These are phyloP conservation scores for Archegozetes longisetosus DNA, from an alignment of 1,140 invertebrate species.

Conservation along the genomic window DNA sequence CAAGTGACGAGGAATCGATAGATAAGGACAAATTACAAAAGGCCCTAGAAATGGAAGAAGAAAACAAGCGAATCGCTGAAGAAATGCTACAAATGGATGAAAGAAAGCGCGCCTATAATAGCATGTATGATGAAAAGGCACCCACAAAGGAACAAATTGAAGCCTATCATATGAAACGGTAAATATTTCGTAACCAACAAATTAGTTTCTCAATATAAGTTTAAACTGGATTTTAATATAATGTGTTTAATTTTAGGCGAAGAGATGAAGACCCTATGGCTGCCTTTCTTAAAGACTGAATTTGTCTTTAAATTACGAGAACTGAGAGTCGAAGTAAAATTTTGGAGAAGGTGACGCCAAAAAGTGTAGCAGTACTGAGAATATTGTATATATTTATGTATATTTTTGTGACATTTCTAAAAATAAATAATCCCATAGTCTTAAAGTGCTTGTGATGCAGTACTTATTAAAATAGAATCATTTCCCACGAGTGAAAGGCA, in stretches of 20 bases:
- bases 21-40: conserved; percentile 23
- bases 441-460: no score
- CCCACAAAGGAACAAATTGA: conserved; percentile 84
- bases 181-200: background rate
- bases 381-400: no score
- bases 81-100: conserved; percentile 57
- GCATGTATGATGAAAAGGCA: conserved; percentile 53
- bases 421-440: no score
- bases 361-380: no score
- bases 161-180: conserved; percentile 67
- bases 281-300: conserved; percentile 27
- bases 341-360: no score
- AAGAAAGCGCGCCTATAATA: conserved; percentile 78
- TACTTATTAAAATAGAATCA: no score
- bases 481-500: no score
- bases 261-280: conserved; percentile 81
- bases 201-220: no score
- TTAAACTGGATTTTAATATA: no score
- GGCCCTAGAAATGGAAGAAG: conserved; percentile 49
- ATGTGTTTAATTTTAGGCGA: conserved; percentile 32
- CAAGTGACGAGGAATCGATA: conserved; percentile 7
- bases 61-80: conserved; percentile 43
- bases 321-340: no score
- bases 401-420: no score
- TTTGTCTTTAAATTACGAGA: no score